Evolutionary conservation across 2,888 invertebrate species (phyloP), one percentile per base, ranked within the genome.

Genomic region (Coelogynopora nodosa): DNA sequence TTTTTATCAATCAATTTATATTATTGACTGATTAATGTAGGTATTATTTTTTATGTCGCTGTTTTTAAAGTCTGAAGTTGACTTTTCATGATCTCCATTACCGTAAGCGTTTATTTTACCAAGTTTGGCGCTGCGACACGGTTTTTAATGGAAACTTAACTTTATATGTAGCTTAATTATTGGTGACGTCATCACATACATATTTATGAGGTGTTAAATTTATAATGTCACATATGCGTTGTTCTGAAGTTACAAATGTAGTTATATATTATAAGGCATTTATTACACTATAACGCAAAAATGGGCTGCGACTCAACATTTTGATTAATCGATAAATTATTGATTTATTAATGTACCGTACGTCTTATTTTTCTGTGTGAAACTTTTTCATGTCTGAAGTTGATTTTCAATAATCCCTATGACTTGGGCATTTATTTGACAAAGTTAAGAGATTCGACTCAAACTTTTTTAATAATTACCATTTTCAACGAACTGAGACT

Each of bases 91-190:
- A 49, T 18, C 49, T 49, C 49, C 49, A 49, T 49, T 49, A 49
- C 49, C 49, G 49, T 49, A 49, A 49, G 49, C 49, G 49, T 49
- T 49, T 18, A 49, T 49, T 49, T 49, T 49, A 49, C 49, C 5
- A 49, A 49, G 18, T 49, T 49, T 49, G 49, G 49, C 18, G 18
- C 18, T 49, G 49, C 49, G 49, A 49, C 49, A 10, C 18, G 49
- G 5, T 49, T 49, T 23, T 74, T 74, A 13, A 74, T 13, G 5
- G 18, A 23, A 74, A 23, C 27, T 74, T 13, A 74, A 74, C 5
- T n/a, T 5, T 74, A 74, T n/a, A n/a, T n/a, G n/a, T 74, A 74
- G 74, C 74, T 74, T 74, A 74, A n/a, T 74, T 74, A 74, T 74
- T 74, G 74, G 5, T 74, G 18, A 74, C 74, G 23, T 74, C 74